Evolutionary conservation across 2,888 invertebrate species (phyloP).

Genomic region (Erannis defoliaria): DNA sequence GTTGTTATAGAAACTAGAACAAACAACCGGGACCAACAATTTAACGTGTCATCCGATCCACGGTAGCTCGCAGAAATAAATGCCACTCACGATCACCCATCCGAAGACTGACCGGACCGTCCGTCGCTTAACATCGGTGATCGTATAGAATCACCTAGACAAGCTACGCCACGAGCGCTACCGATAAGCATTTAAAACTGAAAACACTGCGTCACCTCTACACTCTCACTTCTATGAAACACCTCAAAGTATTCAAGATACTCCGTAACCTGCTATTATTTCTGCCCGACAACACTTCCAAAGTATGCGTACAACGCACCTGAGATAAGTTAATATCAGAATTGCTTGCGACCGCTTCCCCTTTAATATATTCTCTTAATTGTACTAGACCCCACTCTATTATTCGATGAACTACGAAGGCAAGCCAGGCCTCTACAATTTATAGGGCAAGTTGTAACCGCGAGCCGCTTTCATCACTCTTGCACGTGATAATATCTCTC

Average conservation of each 20-base stretch:
- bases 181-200: too few relatives aligned
- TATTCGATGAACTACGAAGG: conserved; percentile 81
- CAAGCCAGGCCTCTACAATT: conserved; percentile 63
- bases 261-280: conserved; percentile 45
- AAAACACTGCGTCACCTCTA: not conserved
- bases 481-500: conserved; percentile 66
- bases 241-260: conserved; percentile 42
- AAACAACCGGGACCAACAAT: too few relatives aligned
- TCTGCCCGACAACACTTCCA: conserved; percentile 52
- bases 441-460: conserved; percentile 73
- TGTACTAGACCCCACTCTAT: conserved; percentile 75
- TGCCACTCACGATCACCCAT: too few relatives aligned
- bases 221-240: not conserved
- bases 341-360: conserved; percentile 61
- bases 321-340: conserved; percentile 74
- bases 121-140: too few relatives aligned
- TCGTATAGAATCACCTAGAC: too few relatives aligned
- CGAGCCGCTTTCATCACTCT: conserved; percentile 61
- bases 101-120: too few relatives aligned
- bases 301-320: conserved; percentile 63
- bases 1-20: too few relatives aligned
- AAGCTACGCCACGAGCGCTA: too few relatives aligned
- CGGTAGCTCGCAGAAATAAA: too few relatives aligned
- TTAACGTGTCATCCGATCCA: too few relatives aligned
- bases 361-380: conserved; percentile 74